Conservation (phyloP, 2,888 invertebrate genomes). For the Gandaritis pyraliata region DNA sequence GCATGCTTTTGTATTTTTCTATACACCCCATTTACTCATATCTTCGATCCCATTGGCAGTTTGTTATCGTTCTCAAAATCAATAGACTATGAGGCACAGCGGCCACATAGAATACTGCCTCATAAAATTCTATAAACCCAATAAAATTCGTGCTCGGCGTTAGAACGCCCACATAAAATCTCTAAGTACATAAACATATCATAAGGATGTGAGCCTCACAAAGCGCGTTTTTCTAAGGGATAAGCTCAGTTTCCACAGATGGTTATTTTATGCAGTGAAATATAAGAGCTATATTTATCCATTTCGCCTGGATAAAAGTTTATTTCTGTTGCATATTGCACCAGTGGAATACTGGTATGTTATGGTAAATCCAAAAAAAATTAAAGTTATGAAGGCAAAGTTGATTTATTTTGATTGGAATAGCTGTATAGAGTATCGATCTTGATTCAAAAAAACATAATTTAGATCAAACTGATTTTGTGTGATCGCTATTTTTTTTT, state of each 20-base stretch:
- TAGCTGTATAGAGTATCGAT: too few species aligned
- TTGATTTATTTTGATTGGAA: too few species aligned
- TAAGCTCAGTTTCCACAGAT: slow-evolving; percentile 78
- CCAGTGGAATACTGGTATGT: too few species aligned
- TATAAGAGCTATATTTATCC: slow-evolving; percentile 8
- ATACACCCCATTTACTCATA: slow-evolving; percentile 9
- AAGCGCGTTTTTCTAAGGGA: slow-evolving; percentile 79
- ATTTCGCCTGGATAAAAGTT: not conserved
- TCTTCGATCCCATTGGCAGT: slow-evolving; percentile 50
- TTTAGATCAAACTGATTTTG: too few species aligned
- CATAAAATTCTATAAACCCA: slow-evolving; percentile 84
- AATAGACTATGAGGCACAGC: slow-evolving; percentile 81
- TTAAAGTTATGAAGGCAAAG: too few species aligned
- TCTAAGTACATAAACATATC: slow-evolving; percentile 84
- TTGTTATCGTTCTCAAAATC: slow-evolving; percentile 72
- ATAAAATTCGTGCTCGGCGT: slow-evolving; percentile 83
- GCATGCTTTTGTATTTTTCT: too few species aligned
- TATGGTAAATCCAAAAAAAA: too few species aligned
- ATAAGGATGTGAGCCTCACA: slow-evolving; percentile 81
- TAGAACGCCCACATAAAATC: slow-evolving; percentile 83
- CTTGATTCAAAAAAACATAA: too few species aligned
- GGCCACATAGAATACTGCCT: slow-evolving; percentile 76
- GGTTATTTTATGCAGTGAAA: slow-evolving; percentile 82
- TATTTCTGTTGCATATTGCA: too few species aligned
- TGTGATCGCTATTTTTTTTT: too few species aligned